Percentiles rank a stretch among this genome's conserved stretches.
These are phyloP conservation scores for Drosophila subpulchrella DNA, from an alignment of 1,140 invertebrate genomes.

Conservation along the genomic window DNA sequence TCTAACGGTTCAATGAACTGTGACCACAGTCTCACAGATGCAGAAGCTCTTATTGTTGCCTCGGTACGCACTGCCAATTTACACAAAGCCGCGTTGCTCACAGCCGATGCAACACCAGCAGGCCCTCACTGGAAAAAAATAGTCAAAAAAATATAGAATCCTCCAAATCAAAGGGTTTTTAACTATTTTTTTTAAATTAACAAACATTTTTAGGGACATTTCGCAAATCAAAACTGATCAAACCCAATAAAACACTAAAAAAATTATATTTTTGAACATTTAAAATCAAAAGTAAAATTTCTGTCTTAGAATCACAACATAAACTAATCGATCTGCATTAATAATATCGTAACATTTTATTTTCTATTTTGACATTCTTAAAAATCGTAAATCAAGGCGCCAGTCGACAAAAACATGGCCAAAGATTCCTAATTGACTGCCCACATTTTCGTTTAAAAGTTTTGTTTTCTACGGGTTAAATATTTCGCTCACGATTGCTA, in stretches of 20 bases:
- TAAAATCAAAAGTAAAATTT: too few species aligned
- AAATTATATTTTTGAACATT: too few species aligned
- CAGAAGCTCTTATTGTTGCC: slow-evolving; percentile 3
- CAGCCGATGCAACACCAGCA: slow-evolving; percentile 13
- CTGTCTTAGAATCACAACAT: neutral
- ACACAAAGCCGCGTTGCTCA: slow-evolving; percentile 41
- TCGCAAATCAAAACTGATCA: too few species aligned
- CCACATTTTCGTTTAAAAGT: slow-evolving; percentile 36
- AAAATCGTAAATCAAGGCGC: slow-evolving; percentile 46
- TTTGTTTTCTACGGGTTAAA: slow-evolving; percentile 18
- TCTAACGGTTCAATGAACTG: slow-evolving; percentile 73
- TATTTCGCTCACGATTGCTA: slow-evolving; percentile 28
- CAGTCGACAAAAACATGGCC: slow-evolving; percentile 46
- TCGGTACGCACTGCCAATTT: slow-evolving; percentile 58
- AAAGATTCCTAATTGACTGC: slow-evolving; percentile 56
- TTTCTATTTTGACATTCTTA: slow-evolving; percentile 41
- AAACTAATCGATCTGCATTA: neutral
- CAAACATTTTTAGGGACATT: too few species aligned
- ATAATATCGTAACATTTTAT: slow-evolving; percentile 12
- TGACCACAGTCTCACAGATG: slow-evolving; percentile 66
- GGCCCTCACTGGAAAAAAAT: slow-evolving; percentile 8
- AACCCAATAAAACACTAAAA: too few species aligned
- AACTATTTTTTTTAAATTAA: too few species aligned
- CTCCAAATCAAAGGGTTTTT: too few species aligned
- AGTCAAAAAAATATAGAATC: neutral